Percentiles rank a stretch among this genome's conserved stretches.
phyloP scores from a whole-genome alignment of 2,113 vertebrate genomes.

The Sialia sialis region DNA sequence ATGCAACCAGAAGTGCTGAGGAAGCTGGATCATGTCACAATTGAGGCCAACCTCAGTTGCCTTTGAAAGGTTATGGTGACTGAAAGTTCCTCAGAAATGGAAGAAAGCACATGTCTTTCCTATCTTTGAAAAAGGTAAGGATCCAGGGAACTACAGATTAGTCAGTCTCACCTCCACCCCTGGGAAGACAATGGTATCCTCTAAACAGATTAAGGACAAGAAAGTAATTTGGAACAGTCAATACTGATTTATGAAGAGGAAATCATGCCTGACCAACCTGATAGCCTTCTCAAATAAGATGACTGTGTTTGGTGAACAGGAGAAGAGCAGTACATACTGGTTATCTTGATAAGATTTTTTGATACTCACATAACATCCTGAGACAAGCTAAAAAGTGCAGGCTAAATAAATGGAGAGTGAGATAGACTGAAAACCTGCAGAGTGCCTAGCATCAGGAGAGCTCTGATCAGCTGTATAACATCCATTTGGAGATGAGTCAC shows the following conservation, averaged over 20 bases:
- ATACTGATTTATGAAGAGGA: neutral
- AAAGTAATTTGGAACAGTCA: neutral
- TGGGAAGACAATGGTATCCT: neutral
- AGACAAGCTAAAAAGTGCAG: neutral
- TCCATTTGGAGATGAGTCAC: neutral
- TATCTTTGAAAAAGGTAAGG: neutral
- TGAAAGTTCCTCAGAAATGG: neutral
- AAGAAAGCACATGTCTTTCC: neutral
- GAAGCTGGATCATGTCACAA: neutral
- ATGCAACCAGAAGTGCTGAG: neutral
- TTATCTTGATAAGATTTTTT: neutral
- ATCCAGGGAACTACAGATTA: neutral
- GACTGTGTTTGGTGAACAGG: neutral
- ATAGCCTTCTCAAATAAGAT: neutral
- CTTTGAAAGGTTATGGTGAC: neutral
- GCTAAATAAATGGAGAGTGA: neutral
- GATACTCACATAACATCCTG: neutral
- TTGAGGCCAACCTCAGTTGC: neutral
- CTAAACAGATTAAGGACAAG: neutral
- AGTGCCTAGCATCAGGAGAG: fast-evolving
- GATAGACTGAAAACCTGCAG: neutral
- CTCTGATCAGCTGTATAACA: neutral
- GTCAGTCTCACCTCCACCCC: neutral
- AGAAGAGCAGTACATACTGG: neutral
- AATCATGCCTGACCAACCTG: neutral